Evolutionary conservation across 2,888 invertebrate genomes (phyloP), one percentile per base, ranked within the genome.

Genomic region (Abrostola tripartita): DNA sequence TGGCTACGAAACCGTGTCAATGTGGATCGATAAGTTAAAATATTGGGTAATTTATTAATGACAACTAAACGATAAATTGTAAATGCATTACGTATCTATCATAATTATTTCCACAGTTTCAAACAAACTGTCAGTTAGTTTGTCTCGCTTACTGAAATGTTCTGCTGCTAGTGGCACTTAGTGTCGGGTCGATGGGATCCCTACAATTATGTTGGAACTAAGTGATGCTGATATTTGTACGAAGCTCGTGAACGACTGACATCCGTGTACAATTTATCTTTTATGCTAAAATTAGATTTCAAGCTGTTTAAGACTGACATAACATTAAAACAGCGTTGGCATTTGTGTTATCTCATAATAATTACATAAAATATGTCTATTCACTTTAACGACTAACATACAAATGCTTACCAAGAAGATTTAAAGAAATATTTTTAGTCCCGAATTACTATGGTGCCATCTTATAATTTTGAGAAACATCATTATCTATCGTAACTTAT

Each of bases 81-180:
- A 24, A 47, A 47, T 47, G 44, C 44, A 14, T 24, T 47, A 14
- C 24, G 44, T 47, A 47, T 47, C 14, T 9, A 14, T 1, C 8
- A 47, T n/a, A n/a, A n/a, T n/a, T n/a, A 41, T 24, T 1, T 24
- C 24, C 41, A 14, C 7, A 9, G 24, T 9, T 24, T 47, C 8
- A 8, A 47, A 1, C 14, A 24, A 47, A 24, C 44, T 47, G 44
- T 47, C 44, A 47, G 44, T 24, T 47, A 24, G 14, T 14, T 47
- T 24, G 44, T 47, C 44, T 47, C 44, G 44, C 14, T 24, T 47
- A 47, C 44, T 47, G 44, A 44, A 44, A 44, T 44, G 44, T 44
- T 14, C 12, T 44, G 44, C 14, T 47, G 4, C 24, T 24, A 24
- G 44, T 47, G 24, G 44, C 24, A 47, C 44, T 47, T 47, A 47